Evolutionary conservation across 1,140 invertebrate species (phyloP).

Genomic region (Parapsyche elsis): DNA sequence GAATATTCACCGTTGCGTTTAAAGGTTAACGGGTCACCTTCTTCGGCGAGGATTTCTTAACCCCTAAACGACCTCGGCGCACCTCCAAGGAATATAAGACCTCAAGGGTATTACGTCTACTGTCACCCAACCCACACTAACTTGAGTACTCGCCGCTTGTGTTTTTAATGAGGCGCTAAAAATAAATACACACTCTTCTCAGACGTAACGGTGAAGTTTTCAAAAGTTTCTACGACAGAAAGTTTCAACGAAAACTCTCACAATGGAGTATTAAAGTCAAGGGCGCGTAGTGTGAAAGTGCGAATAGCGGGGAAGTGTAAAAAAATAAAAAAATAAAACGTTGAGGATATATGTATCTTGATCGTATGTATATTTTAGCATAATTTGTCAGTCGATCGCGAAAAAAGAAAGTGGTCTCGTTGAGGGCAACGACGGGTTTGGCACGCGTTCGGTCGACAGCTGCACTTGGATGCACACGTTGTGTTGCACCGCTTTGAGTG

Average conservation of each 20-base stretch:
- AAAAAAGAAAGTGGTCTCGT: not conserved
- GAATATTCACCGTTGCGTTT: not conserved
- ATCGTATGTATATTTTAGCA: too few relatives aligned
- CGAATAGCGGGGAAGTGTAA: too few relatives aligned
- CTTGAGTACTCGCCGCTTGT: constrained; percentile 9
- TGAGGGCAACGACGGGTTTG: not conserved
- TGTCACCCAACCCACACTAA: not conserved
- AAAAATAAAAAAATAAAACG: too few relatives aligned
- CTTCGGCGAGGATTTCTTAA: constrained; percentile 18
- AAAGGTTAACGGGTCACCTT: constrained; percentile 38
- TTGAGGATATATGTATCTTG: too few relatives aligned
- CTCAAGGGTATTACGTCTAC: constrained; percentile 35
- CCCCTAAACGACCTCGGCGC: constrained; percentile 3
- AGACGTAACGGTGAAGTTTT: too few relatives aligned
- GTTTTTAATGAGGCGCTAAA: constrained; percentile 32
- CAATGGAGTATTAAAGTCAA: too few relatives aligned
- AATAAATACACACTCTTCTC: not conserved
- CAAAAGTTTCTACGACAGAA: too few relatives aligned
- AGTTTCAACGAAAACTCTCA: too few relatives aligned
- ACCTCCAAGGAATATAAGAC: not conserved
- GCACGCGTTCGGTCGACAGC: not conserved
- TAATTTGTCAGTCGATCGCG: not conserved
- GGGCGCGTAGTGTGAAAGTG: too few relatives aligned
- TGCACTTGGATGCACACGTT: not conserved
- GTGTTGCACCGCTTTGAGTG: not conserved